phyloP scores from a whole-genome alignment of 2,888 invertebrate species.

The Synergus gifuensis region DNA sequence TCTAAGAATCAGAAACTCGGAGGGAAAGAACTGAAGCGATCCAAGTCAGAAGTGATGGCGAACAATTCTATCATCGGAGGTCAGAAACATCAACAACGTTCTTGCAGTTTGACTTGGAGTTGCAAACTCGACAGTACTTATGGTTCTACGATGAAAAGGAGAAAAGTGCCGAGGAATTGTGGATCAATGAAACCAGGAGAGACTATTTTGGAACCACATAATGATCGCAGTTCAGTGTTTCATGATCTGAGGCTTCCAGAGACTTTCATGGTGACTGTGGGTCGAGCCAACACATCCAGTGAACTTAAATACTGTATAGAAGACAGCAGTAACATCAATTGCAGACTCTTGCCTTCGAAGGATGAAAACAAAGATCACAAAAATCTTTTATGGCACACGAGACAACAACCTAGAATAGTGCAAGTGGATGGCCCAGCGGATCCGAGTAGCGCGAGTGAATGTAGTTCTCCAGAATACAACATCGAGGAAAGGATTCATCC shows the following conservation, averaged over 20 bases:
- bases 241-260: conserved; percentile 78
- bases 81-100: conserved; percentile 81
- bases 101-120: conserved; percentile 85
- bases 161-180: conserved; percentile 80
- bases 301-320: conserved; percentile 70
- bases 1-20: conserved; percentile 74
- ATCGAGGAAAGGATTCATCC: conserved; percentile 65
- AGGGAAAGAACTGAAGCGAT: conserved; percentile 82
- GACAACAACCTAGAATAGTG: conserved; percentile 78
- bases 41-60: conserved; percentile 82
- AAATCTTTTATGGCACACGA: conserved; percentile 74
- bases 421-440: conserved; percentile 81
- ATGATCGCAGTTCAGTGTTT: conserved; percentile 67
- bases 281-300: conserved; percentile 67
- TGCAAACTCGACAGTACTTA: conserved; percentile 83
- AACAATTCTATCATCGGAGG: conserved; percentile 71
- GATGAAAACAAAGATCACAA: conserved; percentile 76
- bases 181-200: conserved; percentile 67
- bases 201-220: conserved; percentile 67
- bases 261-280: conserved; percentile 76
- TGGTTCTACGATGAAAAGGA: conserved; percentile 82
- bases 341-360: conserved; percentile 61
- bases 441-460: conserved; percentile 78
- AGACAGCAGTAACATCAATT: conserved; percentile 62
- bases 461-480: conserved; percentile 75